These are phyloP conservation scores for Venustaconcha ellipsiformis DNA, from an alignment of 1,140 invertebrate species.

Conservation along the genomic window DNA sequence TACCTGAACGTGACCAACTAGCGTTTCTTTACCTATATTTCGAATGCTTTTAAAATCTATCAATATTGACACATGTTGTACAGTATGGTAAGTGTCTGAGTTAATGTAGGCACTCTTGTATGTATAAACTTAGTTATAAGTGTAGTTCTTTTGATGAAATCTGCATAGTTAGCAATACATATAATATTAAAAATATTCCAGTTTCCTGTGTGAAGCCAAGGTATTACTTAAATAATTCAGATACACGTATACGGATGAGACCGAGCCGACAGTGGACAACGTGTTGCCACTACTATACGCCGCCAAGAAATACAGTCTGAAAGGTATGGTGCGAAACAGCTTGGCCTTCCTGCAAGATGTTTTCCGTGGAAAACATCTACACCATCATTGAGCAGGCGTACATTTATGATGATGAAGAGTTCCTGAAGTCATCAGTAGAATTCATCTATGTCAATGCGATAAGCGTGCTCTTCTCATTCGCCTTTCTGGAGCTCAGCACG, in stretches of 20 bases:
- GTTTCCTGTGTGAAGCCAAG: background rate
- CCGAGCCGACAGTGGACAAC: conserved; percentile 78
- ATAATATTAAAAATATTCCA: background rate
- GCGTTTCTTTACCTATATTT: too few relatives aligned
- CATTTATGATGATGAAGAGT: conserved; percentile 47
- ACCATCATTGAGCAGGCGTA: conserved; percentile 50
- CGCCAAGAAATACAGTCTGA: conserved; percentile 86
- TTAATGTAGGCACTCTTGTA: background rate
- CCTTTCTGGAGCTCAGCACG: conserved; percentile 36
- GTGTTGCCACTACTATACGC: conserved; percentile 87
- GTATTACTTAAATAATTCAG: conserved; percentile 26
- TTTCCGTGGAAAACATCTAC: conserved; percentile 83
- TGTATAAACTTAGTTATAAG: background rate
- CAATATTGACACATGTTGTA: background rate
- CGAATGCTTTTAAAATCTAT: background rate
- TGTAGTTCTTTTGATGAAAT: background rate
- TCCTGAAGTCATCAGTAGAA: conserved; percentile 33
- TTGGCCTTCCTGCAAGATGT: conserved; percentile 82
- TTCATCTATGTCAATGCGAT: conserved; percentile 35
- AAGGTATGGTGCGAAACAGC: conserved; percentile 81
- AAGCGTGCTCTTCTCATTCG: conserved; percentile 27
- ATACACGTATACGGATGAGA: conserved; percentile 44
- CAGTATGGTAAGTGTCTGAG: background rate
- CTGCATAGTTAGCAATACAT: background rate
- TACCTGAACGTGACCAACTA: too few relatives aligned